These are phyloP conservation scores for Sorex fumeus DNA, from an alignment of 2,113 vertebrate species.

Conservation along the genomic window DNA sequence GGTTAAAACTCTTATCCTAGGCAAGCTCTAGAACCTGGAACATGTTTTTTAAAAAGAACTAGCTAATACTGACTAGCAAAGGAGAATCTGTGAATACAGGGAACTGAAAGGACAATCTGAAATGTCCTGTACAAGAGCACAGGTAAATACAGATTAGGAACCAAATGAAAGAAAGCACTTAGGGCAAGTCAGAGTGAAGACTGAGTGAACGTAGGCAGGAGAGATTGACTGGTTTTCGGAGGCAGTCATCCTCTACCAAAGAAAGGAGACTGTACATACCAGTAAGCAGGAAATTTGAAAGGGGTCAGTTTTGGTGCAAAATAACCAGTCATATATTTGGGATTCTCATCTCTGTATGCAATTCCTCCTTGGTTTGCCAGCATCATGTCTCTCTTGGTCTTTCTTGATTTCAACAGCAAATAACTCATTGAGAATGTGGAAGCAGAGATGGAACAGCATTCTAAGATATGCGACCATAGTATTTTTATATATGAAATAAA, in stretches of 20 bases:
- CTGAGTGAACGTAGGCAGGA: neutral
- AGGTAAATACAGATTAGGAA: conserved; percentile 27
- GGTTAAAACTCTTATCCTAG: conserved; percentile 43
- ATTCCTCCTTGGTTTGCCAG: neutral
- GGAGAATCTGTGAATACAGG: neutral
- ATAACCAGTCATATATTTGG: neutral
- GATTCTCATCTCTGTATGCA: neutral
- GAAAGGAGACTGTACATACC: neutral
- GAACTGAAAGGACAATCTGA: conserved; percentile 1
- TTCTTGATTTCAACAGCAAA: conserved; percentile 66
- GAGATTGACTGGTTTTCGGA: neutral
- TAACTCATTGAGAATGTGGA: conserved; percentile 19
- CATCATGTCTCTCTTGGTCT: conserved; percentile 48
- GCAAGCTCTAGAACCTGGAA: conserved; percentile 12
- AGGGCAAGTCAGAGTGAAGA: neutral
- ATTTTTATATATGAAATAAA: conserved; percentile 50
- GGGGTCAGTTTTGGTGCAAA: neutral
- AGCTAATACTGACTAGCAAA: neutral
- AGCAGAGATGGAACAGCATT: neutral
- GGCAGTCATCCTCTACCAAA: neutral
- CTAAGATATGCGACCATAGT: neutral
- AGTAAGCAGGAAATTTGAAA: neutral
- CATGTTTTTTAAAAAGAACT: neutral
- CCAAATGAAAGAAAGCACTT: conserved; percentile 14
- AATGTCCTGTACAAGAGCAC: neutral